Conservation (phyloP, 2,797 vertebrate species). For the Clarias laeviceps region DNA sequence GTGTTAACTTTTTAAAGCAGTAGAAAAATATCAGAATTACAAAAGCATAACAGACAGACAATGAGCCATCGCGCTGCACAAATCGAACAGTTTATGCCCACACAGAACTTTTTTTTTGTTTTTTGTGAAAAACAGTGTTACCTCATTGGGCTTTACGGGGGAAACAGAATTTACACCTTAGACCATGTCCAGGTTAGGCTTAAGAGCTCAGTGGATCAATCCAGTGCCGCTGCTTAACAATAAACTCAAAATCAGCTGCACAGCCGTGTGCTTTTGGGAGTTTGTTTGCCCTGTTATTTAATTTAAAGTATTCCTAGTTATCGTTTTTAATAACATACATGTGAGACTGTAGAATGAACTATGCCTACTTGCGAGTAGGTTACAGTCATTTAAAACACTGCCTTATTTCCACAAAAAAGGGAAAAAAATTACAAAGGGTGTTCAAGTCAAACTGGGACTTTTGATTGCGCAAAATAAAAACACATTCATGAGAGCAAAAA, state of each 20-base stretch:
- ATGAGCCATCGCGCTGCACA: background rate
- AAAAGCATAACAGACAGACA: background rate
- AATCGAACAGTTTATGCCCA: too few species aligned
- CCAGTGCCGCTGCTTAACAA: background rate
- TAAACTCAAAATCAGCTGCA: slow-evolving; percentile 1
- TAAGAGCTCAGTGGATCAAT: slow-evolving; percentile 8
- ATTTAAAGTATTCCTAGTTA: background rate
- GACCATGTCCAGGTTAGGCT: background rate
- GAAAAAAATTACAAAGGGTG: too few species aligned
- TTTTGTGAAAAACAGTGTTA: background rate
- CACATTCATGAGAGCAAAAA: background rate
- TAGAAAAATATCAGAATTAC: background rate
- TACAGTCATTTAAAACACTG: background rate
- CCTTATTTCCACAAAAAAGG: background rate
- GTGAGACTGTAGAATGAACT: background rate
- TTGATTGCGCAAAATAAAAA: background rate
- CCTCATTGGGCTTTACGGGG: background rate
- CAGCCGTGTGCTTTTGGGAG: slow-evolving; percentile 13
- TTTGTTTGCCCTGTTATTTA: slow-evolving; percentile 8
- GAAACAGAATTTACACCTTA: background rate
- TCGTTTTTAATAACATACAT: background rate
- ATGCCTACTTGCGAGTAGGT: background rate
- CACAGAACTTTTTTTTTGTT: background rate
- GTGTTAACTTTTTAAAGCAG: too few species aligned
- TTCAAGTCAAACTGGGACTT: too few species aligned